phyloP scores from a whole-genome alignment of 1,140 invertebrate species.

The Drosophila hydei region DNA sequence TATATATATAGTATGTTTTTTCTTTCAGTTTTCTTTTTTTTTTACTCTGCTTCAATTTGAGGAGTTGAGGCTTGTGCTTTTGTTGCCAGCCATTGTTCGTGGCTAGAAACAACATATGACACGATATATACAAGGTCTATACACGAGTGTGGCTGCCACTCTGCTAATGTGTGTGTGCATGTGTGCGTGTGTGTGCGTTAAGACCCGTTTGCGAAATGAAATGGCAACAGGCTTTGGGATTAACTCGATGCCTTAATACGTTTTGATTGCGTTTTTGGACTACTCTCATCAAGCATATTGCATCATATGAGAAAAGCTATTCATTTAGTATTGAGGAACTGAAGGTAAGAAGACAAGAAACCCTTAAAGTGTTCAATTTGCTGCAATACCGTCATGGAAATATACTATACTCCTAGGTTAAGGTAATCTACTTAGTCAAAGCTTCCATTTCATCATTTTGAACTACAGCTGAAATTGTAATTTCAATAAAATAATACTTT shows the following conservation, averaged over 20 bases:
- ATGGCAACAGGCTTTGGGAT: constrained; percentile 44
- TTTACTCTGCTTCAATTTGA: constrained; percentile 59
- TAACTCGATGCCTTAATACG: constrained; percentile 23
- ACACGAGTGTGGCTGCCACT: constrained; percentile 4
- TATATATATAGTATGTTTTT: constrained; percentile 23
- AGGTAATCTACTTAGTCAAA: too few species aligned
- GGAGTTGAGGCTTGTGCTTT: constrained; percentile 76
- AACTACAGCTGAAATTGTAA: too few species aligned
- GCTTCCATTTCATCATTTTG: too few species aligned
- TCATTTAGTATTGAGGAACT: too few species aligned
- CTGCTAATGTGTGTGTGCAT: constrained; percentile 1
- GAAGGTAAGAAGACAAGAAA: not conserved
- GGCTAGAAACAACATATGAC: constrained; percentile 66
- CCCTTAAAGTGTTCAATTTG: not conserved
- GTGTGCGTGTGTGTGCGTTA: constrained; percentile 9
- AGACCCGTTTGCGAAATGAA: constrained; percentile 25
- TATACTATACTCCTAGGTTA: too few species aligned
- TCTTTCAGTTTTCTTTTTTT: constrained; percentile 15
- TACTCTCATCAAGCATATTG: not conserved
- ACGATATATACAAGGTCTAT: constrained; percentile 27
- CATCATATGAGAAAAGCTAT: not conserved
- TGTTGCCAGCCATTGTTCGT: constrained; percentile 62
- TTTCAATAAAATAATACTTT: too few species aligned
- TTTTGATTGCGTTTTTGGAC: constrained; percentile 23
- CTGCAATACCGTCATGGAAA: too few species aligned